Conservation (phyloP, 2,113 vertebrate genomes). For the Corynorhinus townsendii region DNA sequence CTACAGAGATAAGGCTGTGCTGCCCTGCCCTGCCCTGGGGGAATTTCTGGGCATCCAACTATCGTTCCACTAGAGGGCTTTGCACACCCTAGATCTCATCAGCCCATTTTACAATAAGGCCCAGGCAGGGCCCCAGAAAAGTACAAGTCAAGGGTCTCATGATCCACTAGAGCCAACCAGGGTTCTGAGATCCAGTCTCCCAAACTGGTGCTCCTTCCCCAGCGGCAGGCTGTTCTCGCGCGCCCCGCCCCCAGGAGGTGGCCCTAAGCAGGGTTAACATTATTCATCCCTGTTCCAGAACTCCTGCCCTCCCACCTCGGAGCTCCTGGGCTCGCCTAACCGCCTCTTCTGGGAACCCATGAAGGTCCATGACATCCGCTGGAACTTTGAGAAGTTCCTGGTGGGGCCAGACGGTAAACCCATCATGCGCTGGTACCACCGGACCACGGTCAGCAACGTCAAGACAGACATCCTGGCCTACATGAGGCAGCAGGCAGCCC, state of each 20-base stretch:
- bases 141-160: not conserved
- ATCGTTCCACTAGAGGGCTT: not conserved
- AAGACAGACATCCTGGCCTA: constrained; percentile 82
- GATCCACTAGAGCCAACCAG: not conserved
- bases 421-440: constrained; percentile 90
- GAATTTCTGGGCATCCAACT: not conserved
- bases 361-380: constrained; percentile 91
- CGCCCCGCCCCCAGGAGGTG: too few species aligned
- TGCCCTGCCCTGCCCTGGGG: not conserved
- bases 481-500: constrained; percentile 56
- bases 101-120: not conserved
- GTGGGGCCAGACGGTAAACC: constrained; percentile 88
- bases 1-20: not conserved
- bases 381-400: constrained; percentile 99
- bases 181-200: not conserved
- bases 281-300: constrained; percentile 76
- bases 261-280: not conserved
- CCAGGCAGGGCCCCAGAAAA: not conserved
- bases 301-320: constrained; percentile 88
- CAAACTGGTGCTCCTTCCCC: not conserved
- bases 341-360: constrained; percentile 92
- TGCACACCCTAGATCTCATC: not conserved
- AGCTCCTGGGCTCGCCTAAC: constrained; percentile 82
- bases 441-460: constrained; percentile 78
- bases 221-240: not conserved